Conservation (phyloP, 1,140 invertebrate species). For the Batillaria attramentaria region DNA sequence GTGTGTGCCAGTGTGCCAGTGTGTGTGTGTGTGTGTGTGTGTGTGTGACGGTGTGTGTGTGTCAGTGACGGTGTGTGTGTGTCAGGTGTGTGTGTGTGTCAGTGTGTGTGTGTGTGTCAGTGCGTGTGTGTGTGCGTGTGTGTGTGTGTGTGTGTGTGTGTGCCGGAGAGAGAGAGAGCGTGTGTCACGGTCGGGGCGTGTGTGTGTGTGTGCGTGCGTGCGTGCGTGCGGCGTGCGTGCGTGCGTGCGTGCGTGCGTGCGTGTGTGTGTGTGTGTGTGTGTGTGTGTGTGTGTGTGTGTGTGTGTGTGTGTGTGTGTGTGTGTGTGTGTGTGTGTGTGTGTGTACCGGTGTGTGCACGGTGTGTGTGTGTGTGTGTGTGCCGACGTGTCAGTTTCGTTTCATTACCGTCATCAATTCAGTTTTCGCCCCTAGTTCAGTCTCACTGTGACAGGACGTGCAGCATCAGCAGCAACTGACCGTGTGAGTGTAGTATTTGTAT, state of each 20-base stretch:
- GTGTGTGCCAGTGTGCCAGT: background rate
- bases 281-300: background rate
- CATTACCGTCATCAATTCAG: background rate
- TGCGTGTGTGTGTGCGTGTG: background rate
- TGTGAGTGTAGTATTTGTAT: too few species aligned
- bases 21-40: background rate
- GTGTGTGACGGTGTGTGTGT: background rate
- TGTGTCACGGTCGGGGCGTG: background rate
- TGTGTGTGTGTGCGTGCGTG: background rate
- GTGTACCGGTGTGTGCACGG: too few species aligned
- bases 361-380: slow-evolving; percentile 4
- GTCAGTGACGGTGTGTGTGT: slow-evolving; percentile 2
- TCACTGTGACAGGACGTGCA: too few species aligned
- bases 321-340: too few species aligned
- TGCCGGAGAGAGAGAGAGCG: too few species aligned
- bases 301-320: too few species aligned
- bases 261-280: background rate
- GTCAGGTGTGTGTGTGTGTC: slow-evolving; percentile 3
- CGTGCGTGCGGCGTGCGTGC: too few species aligned
- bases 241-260: background rate
- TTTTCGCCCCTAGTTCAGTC: too few species aligned
- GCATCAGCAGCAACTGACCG: too few species aligned
- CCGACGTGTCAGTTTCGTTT: background rate
- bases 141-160: background rate
- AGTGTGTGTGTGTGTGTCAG: background rate